Evolutionary conservation across 2,113 vertebrate genomes (phyloP), one percentile per base, ranked within the genome.

Genomic region (Tylochromis polylepis): DNA sequence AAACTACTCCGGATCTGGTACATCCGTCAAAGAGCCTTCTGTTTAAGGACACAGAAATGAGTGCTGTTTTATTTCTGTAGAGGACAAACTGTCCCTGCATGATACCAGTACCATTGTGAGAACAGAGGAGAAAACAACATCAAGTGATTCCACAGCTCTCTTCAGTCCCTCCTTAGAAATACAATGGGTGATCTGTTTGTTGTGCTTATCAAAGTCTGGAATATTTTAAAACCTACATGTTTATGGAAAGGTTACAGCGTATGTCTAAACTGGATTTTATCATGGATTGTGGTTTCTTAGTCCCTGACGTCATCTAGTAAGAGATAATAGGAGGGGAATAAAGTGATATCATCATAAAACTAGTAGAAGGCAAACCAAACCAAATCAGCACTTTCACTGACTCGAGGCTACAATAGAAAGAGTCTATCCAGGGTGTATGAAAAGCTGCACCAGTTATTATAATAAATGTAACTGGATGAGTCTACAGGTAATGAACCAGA

Each of bases 151-250:
- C 80, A 81, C 70, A 34, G 16, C 83, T 82, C 62, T 83, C 34
- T 38, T 78, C 41, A 58, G 87, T 87, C 84, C 56, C 51, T 89
- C 81, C 38, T 46, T 36, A 79, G 46, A 88, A 79, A 86, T 53
- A 24, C 18, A 41, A 20, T 34, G 58, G 6, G 58, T 46, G 41
- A 29, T 20, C 36, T 27, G 62, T 56, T 83, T 79, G 59, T 24
- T 56, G 84, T 80, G 41, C 36, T 70, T 56, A 78, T 86, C 70
- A 93, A 87, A 92, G 84, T 49, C 38, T 31, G 36, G 31, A 18
- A 34, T 29, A 57, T 77, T 82, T 20, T 22, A 5, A 5, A 72
- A 29, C 43, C 38, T 80, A 16, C 18, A 9, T 11, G 16, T 22
- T 8, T 15, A 36, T 24, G 12, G 29, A 87, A 49, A 67, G 4